Evolutionary conservation across 2,797 vertebrate genomes (phyloP).

Genomic region (Dendrocincla fuliginosa): DNA sequence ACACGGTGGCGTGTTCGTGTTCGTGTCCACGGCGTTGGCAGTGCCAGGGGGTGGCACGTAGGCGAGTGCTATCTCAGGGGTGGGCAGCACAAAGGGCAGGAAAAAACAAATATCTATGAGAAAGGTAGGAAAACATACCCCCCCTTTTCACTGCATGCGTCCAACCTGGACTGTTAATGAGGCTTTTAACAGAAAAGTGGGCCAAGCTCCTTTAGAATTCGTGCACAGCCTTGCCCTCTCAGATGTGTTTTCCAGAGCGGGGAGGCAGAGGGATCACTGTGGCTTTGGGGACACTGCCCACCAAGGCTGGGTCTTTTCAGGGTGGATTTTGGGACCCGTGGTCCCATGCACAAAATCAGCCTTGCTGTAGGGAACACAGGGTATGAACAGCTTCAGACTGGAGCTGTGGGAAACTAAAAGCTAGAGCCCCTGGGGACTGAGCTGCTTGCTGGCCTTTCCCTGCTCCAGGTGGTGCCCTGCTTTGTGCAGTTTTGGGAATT

Average conservation of each 20-base stretch:
- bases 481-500: not conserved
- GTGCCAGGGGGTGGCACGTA: not conserved
- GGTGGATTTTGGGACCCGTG: not conserved
- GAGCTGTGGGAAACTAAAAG: not conserved
- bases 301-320: accelerated
- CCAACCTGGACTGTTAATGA: not conserved
- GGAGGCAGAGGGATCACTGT: not conserved
- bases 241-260: not conserved
- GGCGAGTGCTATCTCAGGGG: not conserved
- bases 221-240: not conserved
- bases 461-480: not conserved
- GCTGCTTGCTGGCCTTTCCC: not conserved
- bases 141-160: accelerated
- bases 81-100: not conserved
- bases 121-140: not conserved
- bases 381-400: not conserved
- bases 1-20: not conserved
- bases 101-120: not conserved
- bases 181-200: not conserved
- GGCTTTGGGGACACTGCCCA: not conserved
- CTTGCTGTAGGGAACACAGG: not conserved
- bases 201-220: not conserved
- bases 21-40: accelerated
- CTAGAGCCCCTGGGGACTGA: not conserved
- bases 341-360: not conserved